Evolutionary conservation across 2,113 vertebrate genomes (phyloP).

Genomic region (Cynoglossus semilaevis): DNA sequence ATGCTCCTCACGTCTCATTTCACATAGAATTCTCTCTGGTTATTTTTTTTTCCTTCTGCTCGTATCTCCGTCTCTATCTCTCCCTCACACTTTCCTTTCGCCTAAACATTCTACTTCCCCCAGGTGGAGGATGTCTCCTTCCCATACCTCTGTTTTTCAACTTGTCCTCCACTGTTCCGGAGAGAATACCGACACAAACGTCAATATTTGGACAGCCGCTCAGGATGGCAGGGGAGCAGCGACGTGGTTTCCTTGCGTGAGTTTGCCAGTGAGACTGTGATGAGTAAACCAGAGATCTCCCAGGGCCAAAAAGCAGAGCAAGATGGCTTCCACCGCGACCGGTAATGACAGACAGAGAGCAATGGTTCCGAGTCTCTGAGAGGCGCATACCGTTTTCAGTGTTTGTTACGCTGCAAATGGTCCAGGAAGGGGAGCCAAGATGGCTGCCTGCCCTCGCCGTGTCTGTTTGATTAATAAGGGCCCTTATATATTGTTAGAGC

Average conservation of each 20-base stretch:
- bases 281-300: slow-evolving; percentile 63
- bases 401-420: slow-evolving; percentile 24
- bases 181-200: slow-evolving; percentile 52
- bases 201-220: slow-evolving; percentile 70
- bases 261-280: slow-evolving; percentile 45
- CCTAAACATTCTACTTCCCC: slow-evolving; percentile 10
- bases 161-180: slow-evolving; percentile 52
- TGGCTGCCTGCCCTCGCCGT: slow-evolving; percentile 39
- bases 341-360: slow-evolving; percentile 48
- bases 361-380: slow-evolving; percentile 28
- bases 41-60: slow-evolving; percentile 13
- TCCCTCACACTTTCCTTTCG: not conserved
- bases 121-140: slow-evolving; percentile 40
- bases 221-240: slow-evolving; percentile 36
- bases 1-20: slow-evolving; percentile 24
- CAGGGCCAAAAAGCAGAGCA: slow-evolving; percentile 38
- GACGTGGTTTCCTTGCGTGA: slow-evolving; percentile 37
- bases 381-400: slow-evolving; percentile 41
- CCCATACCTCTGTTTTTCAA: slow-evolving; percentile 60
- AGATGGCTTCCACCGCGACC: slow-evolving; percentile 26
- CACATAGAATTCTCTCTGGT: slow-evolving; percentile 27
- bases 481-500: slow-evolving; percentile 24
- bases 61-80: slow-evolving; percentile 5
- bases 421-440: slow-evolving; percentile 33
- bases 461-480: slow-evolving; percentile 51